phyloP scores from a whole-genome alignment of 1,140 invertebrate species.

The Physella acuta region DNA sequence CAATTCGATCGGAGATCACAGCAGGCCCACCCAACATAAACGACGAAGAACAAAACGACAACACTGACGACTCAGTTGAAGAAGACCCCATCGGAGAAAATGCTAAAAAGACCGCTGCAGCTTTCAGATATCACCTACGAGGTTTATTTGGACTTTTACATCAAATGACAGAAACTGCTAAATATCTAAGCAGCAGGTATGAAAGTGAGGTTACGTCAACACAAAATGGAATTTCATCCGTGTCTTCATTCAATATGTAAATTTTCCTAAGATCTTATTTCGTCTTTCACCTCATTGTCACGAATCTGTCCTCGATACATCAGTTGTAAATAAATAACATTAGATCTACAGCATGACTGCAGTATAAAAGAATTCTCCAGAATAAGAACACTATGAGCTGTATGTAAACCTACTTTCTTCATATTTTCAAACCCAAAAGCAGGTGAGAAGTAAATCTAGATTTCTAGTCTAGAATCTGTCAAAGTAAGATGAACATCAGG shows the following conservation, averaged over 20 bases:
- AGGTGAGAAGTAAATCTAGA: too few species aligned
- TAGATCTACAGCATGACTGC: too few species aligned
- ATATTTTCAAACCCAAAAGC: too few species aligned
- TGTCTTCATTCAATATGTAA: constrained; percentile 35
- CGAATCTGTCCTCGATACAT: too few species aligned
- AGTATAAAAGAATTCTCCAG: too few species aligned
- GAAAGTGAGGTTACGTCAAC: constrained; percentile 37
- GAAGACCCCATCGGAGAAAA: constrained; percentile 28
- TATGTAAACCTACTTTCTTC: too few species aligned
- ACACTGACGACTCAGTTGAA: constrained; percentile 25
- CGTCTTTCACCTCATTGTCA: too few species aligned
- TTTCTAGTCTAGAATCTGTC: too few species aligned
- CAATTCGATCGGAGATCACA: constrained; percentile 41
- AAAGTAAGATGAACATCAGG: too few species aligned
- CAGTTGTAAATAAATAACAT: too few species aligned
- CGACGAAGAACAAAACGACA: constrained; percentile 22
- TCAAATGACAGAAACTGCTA: constrained; percentile 46
- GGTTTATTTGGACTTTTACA: constrained; percentile 42
- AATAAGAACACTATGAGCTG: too few species aligned
- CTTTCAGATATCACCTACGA: constrained; percentile 42
- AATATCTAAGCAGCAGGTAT: constrained; percentile 39
- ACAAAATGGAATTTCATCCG: constrained; percentile 24
- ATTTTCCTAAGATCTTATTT: neutral
- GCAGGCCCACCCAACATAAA: constrained; percentile 23
- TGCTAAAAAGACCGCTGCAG: constrained; percentile 38